Evolutionary conservation across 1,140 invertebrate species (phyloP).

Genomic region (Galendromus occidentalis): DNA sequence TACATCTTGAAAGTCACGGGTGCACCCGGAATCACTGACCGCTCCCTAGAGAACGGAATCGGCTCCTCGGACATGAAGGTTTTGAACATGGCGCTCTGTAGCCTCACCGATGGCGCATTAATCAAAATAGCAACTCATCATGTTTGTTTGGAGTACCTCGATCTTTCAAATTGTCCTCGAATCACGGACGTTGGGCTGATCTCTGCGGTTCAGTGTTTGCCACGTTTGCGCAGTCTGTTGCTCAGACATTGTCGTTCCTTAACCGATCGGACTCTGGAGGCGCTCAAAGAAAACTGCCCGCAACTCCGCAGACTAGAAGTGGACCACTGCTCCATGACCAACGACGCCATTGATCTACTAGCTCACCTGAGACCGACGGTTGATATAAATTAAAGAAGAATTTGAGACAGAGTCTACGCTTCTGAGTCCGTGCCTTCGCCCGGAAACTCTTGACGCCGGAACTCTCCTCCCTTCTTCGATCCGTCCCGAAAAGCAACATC

Average conservation of each 20-base stretch:
- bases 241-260: neutral
- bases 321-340: neutral
- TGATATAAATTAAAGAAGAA: neutral
- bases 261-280: neutral
- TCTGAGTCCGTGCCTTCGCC: too few relatives aligned
- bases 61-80: neutral
- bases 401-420: too few relatives aligned
- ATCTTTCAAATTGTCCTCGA: neutral
- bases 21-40: neutral
- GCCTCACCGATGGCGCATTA: neutral
- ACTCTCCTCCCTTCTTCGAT: too few relatives aligned
- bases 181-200: neutral
- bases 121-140: neutral
- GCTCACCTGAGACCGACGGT: neutral
- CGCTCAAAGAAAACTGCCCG: neutral
- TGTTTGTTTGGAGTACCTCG: neutral
- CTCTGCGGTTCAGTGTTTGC: neutral
- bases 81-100: neutral
- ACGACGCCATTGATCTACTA: neutral
- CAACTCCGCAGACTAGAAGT: neutral
- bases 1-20: neutral
- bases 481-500: too few relatives aligned
- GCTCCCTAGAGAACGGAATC: neutral
- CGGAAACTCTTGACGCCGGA: too few relatives aligned
- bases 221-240: neutral